Evolutionary conservation across 92 coral and sea anemone species (phyloP).

Genomic region (Parazoanthus atlanticus): DNA sequence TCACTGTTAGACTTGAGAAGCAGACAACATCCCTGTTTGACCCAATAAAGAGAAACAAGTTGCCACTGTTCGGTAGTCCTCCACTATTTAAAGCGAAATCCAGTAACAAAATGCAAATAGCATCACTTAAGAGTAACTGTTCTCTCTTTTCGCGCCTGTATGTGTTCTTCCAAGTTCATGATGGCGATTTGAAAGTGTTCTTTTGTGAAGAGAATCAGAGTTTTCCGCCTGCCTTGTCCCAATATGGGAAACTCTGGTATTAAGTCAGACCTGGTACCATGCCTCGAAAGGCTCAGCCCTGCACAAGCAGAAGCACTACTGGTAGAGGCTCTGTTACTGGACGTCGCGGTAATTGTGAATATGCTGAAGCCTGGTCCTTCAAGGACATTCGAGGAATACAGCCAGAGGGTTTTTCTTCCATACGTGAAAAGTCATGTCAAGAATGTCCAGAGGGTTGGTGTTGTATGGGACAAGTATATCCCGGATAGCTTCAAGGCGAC

Average conservation of each 20-base stretch:
- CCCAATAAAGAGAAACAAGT: no score
- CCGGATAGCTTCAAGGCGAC: slow-evolving; percentile 56
- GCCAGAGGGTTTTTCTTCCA: no score
- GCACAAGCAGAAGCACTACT: slow-evolving; percentile 55
- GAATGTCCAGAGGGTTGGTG: slow-evolving; percentile 55
- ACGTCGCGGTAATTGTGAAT: slow-evolving; percentile 73
- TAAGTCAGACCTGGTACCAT: slow-evolving; percentile 58
- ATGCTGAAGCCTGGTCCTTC: slow-evolving; percentile 77
- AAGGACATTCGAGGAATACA: no score
- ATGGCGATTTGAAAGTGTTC: slow-evolving; percentile 69
- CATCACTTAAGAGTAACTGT: slow-evolving; percentile 78
- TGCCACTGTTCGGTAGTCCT: slow-evolving; percentile 68
- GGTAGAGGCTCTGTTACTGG: slow-evolving; percentile 58
- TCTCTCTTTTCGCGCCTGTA: slow-evolving; percentile 65
- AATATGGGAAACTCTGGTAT: slow-evolving; percentile 59
- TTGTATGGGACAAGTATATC: slow-evolving; percentile 58
- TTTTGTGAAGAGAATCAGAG: slow-evolving; percentile 67
- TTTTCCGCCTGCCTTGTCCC: slow-evolving; percentile 65
- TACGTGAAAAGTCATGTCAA: no score
- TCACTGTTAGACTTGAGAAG: slow-evolving; percentile 55
- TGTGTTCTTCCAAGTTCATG: slow-evolving; percentile 67
- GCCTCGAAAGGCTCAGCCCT: slow-evolving; percentile 56
- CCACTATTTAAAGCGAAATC: slow-evolving; percentile 49
- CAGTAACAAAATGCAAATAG: slow-evolving; percentile 48
- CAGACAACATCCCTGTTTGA: slow-evolving; percentile 54